Conservation (phyloP, 2,888 invertebrate species). For the Hylaea fasciaria region DNA sequence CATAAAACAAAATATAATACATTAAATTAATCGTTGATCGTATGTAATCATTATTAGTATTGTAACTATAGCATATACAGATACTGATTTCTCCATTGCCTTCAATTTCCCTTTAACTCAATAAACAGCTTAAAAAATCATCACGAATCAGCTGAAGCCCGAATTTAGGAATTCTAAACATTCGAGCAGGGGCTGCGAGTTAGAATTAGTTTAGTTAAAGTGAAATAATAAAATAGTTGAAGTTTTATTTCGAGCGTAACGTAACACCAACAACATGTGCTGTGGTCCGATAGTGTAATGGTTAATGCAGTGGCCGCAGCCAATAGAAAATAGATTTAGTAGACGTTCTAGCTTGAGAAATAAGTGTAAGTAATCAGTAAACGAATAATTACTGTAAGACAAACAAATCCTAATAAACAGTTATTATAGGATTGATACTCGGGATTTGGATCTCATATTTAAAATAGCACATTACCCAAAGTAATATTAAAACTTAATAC, state of each 20-base stretch:
- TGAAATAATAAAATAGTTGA: conserved; percentile 33
- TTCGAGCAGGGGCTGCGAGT: conserved; percentile 24
- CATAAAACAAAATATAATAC: no score
- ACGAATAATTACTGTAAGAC: no score
- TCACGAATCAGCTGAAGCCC: conserved; percentile 24
- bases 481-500: no score
- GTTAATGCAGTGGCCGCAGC: conserved; percentile 4
- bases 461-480: no score
- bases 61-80: no score
- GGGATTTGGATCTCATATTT: no score
- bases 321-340: background rate
- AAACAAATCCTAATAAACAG: no score
- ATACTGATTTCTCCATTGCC: conserved; percentile 17
- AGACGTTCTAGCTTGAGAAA: no score
- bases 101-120: conserved; percentile 30
- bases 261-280: conserved; percentile 11
- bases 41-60: no score
- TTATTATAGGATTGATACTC: no score
- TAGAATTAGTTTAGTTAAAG: conserved; percentile 46
- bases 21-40: no score
- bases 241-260: conserved; percentile 33
- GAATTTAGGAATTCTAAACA: conserved; percentile 32
- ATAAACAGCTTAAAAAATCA: conserved; percentile 28
- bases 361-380: no score
- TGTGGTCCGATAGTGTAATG: conserved; percentile 8